Evolutionary conservation across 2,113 vertebrate genomes (phyloP), one percentile per base, ranked within the genome.

Genomic region (Xenus cinereus): DNA sequence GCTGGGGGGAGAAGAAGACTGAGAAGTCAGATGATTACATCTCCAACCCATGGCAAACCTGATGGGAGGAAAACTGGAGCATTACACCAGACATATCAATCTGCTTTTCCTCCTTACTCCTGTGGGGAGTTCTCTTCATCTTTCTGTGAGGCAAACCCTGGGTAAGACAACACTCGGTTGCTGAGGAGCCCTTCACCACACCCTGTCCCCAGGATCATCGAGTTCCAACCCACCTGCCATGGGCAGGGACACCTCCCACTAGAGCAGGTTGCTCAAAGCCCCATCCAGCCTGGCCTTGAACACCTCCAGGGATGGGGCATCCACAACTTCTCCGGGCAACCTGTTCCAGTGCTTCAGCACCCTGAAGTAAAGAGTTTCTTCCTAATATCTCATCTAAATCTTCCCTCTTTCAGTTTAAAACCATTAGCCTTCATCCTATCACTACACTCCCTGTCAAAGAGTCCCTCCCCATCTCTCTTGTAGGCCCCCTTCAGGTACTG

Each of bases 81-180:
- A 0, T 37, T 37, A 63, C 9, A 77, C 12, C 37, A 27, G 37
- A 90, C 63, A 32, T 1, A 83, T 12, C 26, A 45, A 63, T 46
- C 5, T 6, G 18, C n/a, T 71, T 46, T 67, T 22, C 12, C 33
- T 90, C 14, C 79, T 69, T 4, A 5, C 6, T 92, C 50, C 67
- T 43, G 14, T 0, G 0, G 43, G 27, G 12, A 88, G 6, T 66
- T 83, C 53, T 46, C 26, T 21, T 56, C 9, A 24, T 48, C 30
- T 67, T 73, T 30, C 45, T 2, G 0, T 18, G 39, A 76, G 53
- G 15, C 10, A 64, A 71, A 76, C 33, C 33, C 24, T 11, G 22
- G 24, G 11, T 17, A 26, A 64, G 43, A 33, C 13, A 56, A 50
- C 14, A 54, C 1, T 18, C 0, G 0, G 17, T 12, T 41, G 27